Evolutionary conservation across 1,140 invertebrate genomes (phyloP).

Genomic region (Tetramorium parvispinum): DNA sequence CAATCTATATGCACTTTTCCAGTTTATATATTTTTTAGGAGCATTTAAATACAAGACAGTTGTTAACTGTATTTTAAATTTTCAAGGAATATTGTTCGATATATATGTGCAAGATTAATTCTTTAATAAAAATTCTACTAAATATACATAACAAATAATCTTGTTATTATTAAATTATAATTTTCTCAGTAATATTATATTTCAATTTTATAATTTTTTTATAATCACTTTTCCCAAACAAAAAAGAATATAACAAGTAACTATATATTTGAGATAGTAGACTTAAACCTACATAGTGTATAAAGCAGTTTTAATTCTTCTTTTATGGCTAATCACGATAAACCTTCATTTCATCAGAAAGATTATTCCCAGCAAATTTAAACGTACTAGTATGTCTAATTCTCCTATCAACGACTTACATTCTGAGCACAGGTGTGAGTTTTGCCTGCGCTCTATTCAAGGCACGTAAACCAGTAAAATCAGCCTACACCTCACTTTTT

Average conservation of each 20-base stretch:
- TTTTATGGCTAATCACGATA: background rate
- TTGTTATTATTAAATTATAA: background rate
- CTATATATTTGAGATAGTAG: background rate
- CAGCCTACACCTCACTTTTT: constrained; percentile 72
- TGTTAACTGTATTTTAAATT: background rate
- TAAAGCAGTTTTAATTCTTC: background rate
- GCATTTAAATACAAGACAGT: background rate
- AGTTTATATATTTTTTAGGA: background rate
- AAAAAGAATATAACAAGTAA: background rate
- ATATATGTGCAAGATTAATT: background rate
- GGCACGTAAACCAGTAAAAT: constrained; percentile 79
- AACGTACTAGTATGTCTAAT: background rate
- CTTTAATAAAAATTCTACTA: background rate
- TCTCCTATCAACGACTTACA: constrained; percentile 8
- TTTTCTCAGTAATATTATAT: background rate
- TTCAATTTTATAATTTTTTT: background rate
- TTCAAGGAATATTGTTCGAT: background rate
- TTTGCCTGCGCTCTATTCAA: constrained; percentile 63
- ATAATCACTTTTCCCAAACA: background rate
- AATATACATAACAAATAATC: background rate
- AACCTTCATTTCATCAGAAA: background rate
- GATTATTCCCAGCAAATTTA: background rate
- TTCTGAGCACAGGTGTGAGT: background rate
- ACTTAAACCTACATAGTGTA: background rate
- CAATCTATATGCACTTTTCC: background rate